phyloP scores from a whole-genome alignment of 1,140 invertebrate genomes.

The Bombyx mandarina region DNA sequence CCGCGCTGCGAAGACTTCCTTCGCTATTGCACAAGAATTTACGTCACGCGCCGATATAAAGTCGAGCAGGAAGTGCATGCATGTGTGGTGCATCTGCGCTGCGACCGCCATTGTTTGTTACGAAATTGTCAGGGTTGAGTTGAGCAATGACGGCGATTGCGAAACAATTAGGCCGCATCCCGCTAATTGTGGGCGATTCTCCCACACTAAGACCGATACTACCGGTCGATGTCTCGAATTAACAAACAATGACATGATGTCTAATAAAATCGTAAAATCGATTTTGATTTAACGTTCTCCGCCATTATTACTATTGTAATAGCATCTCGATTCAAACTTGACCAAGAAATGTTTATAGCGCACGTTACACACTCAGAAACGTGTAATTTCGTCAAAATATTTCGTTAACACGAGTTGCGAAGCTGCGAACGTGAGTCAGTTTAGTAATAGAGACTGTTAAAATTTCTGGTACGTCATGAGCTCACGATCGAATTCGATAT shows the following conservation, averaged over 20 bases:
- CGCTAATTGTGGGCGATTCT: constrained; percentile 58
- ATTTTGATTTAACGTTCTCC: not conserved
- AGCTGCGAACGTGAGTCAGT: constrained; percentile 38
- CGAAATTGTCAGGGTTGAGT: constrained; percentile 68
- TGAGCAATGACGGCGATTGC: constrained; percentile 54
- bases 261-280: constrained; percentile 1
- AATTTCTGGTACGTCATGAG: constrained; percentile 24
- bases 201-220: constrained; percentile 23
- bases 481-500: constrained; percentile 16
- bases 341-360: constrained; percentile 32
- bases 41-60: constrained; percentile 49
- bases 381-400: constrained; percentile 35
- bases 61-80: constrained; percentile 66
- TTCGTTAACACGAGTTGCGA: constrained; percentile 36
- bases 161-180: constrained; percentile 53
- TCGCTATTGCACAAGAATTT: constrained; percentile 48
- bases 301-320: not conserved
- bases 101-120: constrained; percentile 60
- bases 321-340: constrained; percentile 14
- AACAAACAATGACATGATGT: constrained; percentile 1
- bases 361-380: constrained; percentile 25
- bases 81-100: constrained; percentile 62
- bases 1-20: constrained; percentile 30
- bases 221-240: constrained; percentile 1
- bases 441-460: constrained; percentile 29